These are phyloP conservation scores for Mesembrinibis cayennensis DNA, from an alignment of 2,113 vertebrate genomes.

Conservation along the genomic window DNA sequence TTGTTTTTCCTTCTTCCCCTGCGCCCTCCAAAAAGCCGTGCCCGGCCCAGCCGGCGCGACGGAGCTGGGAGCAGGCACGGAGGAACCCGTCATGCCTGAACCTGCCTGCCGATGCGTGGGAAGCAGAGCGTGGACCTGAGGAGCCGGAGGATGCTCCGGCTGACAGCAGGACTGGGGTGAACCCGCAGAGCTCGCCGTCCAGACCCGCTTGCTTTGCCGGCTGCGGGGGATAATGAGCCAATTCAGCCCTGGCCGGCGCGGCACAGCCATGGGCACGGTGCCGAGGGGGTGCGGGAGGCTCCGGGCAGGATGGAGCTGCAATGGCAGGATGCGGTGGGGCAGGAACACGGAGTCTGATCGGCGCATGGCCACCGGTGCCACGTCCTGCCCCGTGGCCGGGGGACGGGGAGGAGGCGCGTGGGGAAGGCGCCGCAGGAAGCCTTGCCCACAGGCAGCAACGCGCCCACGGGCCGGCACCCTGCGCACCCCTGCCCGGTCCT, in stretches of 20 bases:
- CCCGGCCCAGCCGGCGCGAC: neutral
- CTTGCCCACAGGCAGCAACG: neutral
- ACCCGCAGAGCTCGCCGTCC: accelerated
- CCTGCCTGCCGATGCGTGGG: neutral
- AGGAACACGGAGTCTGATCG: accelerated
- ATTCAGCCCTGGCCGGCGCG: neutral
- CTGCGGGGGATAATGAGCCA: neutral
- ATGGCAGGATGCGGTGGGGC: neutral
- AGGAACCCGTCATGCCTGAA: neutral
- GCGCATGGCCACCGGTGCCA: accelerated
- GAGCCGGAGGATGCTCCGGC: neutral
- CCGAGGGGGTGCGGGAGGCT: neutral
- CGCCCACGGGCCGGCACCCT: neutral
- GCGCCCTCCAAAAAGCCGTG: neutral
- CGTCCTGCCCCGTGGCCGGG: neutral
- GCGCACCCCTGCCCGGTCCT: neutral
- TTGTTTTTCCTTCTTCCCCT: conserved; percentile 8
- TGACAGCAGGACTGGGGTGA: accelerated
- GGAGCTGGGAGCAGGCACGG: neutral
- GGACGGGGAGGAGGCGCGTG: neutral
- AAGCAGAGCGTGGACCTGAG: neutral
- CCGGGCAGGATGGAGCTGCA: neutral
- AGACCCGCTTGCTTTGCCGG: neutral
- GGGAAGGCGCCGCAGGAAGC: neutral
- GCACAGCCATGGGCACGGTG: neutral